phyloP scores from a whole-genome alignment of 2,888 invertebrate genomes.

The Stenodema calcarata region DNA sequence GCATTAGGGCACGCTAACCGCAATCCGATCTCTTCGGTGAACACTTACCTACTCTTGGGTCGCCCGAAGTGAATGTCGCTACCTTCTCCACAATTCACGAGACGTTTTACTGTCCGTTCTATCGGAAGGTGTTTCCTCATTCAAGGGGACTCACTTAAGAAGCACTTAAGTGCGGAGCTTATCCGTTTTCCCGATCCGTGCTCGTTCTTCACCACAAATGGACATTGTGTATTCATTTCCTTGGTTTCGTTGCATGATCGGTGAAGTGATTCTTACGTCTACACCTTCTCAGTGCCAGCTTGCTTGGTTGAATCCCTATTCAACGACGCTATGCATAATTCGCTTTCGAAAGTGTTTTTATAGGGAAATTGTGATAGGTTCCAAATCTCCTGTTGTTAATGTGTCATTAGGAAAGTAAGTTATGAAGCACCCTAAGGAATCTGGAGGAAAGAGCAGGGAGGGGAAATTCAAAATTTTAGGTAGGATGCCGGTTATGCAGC shows the following conservation, averaged over 20 bases:
- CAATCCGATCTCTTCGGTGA: constrained; percentile 45
- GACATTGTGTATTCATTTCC: constrained; percentile 39
- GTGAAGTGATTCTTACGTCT: too few relatives aligned
- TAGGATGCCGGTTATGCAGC: too few relatives aligned
- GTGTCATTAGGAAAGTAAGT: too few relatives aligned
- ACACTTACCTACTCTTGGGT: constrained; percentile 13
- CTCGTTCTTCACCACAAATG: constrained; percentile 9
- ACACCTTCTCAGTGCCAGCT: too few relatives aligned
- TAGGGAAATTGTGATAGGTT: too few relatives aligned
- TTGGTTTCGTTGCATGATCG: neutral
- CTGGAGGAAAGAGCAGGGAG: too few relatives aligned
- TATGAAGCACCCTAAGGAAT: too few relatives aligned
- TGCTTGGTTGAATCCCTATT: too few relatives aligned
- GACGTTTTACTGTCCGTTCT: constrained; percentile 39
- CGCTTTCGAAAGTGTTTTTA: too few relatives aligned
- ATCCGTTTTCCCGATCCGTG: constrained; percentile 5
- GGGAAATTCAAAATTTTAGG: too few relatives aligned
- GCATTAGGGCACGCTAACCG: constrained; percentile 41
- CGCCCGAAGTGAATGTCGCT: neutral
- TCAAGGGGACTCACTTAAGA: constrained; percentile 14
- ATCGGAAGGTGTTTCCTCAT: neutral
- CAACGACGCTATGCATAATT: too few relatives aligned
- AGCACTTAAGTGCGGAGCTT: constrained; percentile 11
- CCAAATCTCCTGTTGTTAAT: too few relatives aligned
- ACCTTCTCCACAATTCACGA: constrained; percentile 41